A percentile compares a stretch with the other conserved stretches of the same genome.
phyloP scores from a whole-genome alignment of 2,113 vertebrate genomes.

The Cnemophilus loriae region DNA sequence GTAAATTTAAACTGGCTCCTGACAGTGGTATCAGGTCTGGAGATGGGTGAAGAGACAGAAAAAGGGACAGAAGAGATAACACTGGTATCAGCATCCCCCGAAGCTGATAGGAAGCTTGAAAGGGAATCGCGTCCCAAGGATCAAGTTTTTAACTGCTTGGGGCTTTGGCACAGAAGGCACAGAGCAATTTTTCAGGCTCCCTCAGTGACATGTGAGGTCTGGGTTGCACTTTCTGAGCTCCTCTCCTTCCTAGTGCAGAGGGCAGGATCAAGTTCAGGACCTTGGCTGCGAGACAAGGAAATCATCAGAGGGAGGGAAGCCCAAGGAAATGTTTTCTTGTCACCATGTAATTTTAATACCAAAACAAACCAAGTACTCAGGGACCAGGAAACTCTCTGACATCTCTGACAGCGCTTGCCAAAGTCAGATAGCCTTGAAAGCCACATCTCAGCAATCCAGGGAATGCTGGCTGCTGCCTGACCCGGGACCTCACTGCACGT shows the following conservation, averaged over 20 bases:
- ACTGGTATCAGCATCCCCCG: accelerated
- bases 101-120: neutral
- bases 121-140: neutral
- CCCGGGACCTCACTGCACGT: accelerated
- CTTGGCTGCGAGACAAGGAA: neutral
- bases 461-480: neutral
- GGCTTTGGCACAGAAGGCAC: neutral
- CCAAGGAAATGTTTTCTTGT: neutral
- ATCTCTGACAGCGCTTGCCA: neutral
- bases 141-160: neutral
- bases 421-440: neutral
- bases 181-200: neutral
- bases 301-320: neutral
- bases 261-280: neutral
- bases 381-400: neutral
- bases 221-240: neutral
- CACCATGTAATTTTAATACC: neutral
- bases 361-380: neutral
- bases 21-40: neutral
- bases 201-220: neutral
- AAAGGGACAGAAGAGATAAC: neutral
- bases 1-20: neutral
- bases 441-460: neutral
- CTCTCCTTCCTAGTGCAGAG: neutral
- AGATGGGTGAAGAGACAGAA: neutral